Conservation (phyloP, 92 coral and sea anemone genomes). For the Hydrozoanthus gracilis region DNA sequence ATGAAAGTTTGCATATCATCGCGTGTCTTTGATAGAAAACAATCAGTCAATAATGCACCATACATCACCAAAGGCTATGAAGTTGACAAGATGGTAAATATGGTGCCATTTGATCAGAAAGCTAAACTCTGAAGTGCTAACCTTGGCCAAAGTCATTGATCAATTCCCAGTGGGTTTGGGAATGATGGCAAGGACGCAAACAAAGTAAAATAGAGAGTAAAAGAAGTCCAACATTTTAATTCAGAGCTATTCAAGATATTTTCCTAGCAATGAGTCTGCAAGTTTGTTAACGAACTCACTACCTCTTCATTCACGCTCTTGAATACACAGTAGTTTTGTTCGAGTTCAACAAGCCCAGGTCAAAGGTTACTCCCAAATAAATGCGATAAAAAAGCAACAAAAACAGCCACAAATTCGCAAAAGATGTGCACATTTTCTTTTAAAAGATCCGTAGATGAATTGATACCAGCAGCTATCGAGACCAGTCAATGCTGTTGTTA, state of each 20-base stretch:
- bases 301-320: conserved; percentile 19
- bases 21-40: conserved; percentile 35
- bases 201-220: not conserved
- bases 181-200: not conserved
- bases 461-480: no score
- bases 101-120: not conserved
- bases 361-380: conserved; percentile 24
- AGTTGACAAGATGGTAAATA: not conserved
- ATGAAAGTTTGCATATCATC: conserved; percentile 30
- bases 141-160: not conserved
- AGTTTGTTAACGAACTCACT: conserved; percentile 21
- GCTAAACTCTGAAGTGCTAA: not conserved
- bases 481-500: no score
- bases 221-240: not conserved
- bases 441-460: not conserved
- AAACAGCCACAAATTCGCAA: not conserved
- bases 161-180: not conserved
- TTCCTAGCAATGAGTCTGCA: not conserved
- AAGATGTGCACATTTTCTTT: not conserved
- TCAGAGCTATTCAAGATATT: conserved; percentile 34
- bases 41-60: not conserved
- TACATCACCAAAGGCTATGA: not conserved
- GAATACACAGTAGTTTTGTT: conserved; percentile 3
- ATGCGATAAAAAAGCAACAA: not conserved
- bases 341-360: conserved; percentile 11